Conservation (phyloP, 1,140 invertebrate species). For the Triops cancriformis region DNA sequence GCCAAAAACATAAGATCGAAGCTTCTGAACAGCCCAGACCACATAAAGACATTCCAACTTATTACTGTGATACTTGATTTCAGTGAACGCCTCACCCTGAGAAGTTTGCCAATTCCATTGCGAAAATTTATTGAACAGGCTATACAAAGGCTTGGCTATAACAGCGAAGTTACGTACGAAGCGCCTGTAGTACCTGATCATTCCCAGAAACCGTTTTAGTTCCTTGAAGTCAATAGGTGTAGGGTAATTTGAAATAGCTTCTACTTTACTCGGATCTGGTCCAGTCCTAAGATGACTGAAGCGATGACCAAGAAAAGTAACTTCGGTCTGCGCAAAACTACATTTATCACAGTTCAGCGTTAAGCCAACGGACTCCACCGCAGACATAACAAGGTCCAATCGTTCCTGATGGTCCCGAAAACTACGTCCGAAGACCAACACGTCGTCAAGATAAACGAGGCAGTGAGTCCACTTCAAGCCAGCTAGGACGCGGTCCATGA, state of each 20-base stretch:
- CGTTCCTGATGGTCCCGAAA: constrained; percentile 31
- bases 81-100: constrained; percentile 19
- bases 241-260: constrained; percentile 36
- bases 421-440: constrained; percentile 28
- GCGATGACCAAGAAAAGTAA: constrained; percentile 38
- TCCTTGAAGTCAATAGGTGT: constrained; percentile 28
- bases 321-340: constrained; percentile 33
- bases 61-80: constrained; percentile 34
- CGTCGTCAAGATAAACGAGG: constrained; percentile 35
- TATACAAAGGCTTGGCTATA: neutral
- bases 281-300: constrained; percentile 34
- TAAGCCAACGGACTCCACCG: constrained; percentile 32
- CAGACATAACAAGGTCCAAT: constrained; percentile 30
- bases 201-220: constrained; percentile 2
- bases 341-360: constrained; percentile 36
- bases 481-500: too few species aligned
- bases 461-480: constrained; percentile 25
- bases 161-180: neutral
- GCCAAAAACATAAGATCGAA: constrained; percentile 38
- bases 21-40: too few species aligned
- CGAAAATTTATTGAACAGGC: constrained; percentile 29
- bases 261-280: constrained; percentile 37
- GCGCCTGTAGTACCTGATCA: constrained; percentile 19
- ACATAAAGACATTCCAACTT: constrained; percentile 43
- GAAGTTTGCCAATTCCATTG: neutral